These are phyloP conservation scores for Drosophila burlai DNA, from an alignment of 1,140 invertebrate genomes.

Conservation along the genomic window DNA sequence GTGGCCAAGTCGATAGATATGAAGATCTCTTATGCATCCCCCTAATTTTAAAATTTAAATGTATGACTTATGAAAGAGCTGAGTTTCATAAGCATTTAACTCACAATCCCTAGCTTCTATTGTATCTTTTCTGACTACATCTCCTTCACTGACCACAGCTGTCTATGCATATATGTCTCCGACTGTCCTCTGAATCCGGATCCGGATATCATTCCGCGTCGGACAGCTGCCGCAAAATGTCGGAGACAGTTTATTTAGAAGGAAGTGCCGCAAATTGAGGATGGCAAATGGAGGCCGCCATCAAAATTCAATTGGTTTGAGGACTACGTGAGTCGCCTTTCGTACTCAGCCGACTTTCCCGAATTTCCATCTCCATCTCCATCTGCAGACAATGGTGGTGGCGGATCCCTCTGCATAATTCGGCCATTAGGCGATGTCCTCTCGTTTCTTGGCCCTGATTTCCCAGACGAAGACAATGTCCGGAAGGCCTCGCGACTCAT, in stretches of 20 bases:
- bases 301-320: constrained; percentile 82
- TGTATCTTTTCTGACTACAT: not conserved
- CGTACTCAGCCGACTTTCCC: constrained; percentile 18
- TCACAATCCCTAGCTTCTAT: not conserved
- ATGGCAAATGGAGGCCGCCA: constrained; percentile 53
- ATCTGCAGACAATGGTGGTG: constrained; percentile 45
- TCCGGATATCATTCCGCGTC: constrained; percentile 4
- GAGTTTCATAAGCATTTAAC: not conserved
- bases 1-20: not conserved
- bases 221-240: constrained; percentile 27
- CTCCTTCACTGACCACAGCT: constrained; percentile 21
- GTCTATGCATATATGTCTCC: not conserved
- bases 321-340: constrained; percentile 67
- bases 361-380: not conserved
- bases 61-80: too few relatives aligned
- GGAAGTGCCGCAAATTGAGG: constrained; percentile 36
- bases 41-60: not conserved
- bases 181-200: not conserved
- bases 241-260: constrained; percentile 5
- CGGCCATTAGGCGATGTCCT: constrained; percentile 64
- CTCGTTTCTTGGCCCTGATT: constrained; percentile 38
- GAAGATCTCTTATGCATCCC: not conserved
- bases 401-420: constrained; percentile 63
- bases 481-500: constrained; percentile 64
- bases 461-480: constrained; percentile 47